These are phyloP conservation scores for Epinephelus cyanopodus DNA, from an alignment of 2,113 vertebrate species.

Conservation along the genomic window DNA sequence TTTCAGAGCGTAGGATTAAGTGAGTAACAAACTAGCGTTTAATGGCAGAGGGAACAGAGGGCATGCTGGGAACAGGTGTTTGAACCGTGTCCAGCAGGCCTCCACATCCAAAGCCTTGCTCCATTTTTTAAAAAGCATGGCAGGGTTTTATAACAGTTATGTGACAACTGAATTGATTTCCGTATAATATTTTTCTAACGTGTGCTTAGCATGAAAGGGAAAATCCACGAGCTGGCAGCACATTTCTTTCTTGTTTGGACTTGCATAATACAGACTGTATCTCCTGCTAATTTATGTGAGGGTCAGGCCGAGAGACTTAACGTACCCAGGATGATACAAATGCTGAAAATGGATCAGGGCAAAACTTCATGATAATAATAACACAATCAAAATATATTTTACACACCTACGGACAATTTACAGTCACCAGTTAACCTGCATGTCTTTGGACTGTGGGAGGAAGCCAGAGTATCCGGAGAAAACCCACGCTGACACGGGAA, in stretches of 20 bases:
- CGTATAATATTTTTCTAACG: not conserved
- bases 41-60: slow-evolving; percentile 28
- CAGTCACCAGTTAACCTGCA: no score
- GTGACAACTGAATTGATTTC: not conserved
- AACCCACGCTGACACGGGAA: no score
- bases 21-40: slow-evolving; percentile 17
- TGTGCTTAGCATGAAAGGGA: not conserved
- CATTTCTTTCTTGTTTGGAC: not conserved
- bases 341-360: not conserved
- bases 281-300: not conserved
- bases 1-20: slow-evolving; percentile 45
- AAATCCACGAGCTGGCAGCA: not conserved
- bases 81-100: slow-evolving; percentile 43
- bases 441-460: no score
- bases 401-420: no score
- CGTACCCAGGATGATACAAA: not conserved
- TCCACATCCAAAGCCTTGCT: slow-evolving; percentile 19
- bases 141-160: slow-evolving; percentile 2
- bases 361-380: not conserved
- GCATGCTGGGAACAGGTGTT: slow-evolving; percentile 58
- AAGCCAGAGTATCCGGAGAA: no score
- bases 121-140: slow-evolving; percentile 8
- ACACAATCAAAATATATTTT: not conserved
- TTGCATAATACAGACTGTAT: not conserved
- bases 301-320: not conserved